Base-by-base conservation (phyloP, 2,113 vertebrate genomes). In the Sinosuthora webbiana region DNA sequence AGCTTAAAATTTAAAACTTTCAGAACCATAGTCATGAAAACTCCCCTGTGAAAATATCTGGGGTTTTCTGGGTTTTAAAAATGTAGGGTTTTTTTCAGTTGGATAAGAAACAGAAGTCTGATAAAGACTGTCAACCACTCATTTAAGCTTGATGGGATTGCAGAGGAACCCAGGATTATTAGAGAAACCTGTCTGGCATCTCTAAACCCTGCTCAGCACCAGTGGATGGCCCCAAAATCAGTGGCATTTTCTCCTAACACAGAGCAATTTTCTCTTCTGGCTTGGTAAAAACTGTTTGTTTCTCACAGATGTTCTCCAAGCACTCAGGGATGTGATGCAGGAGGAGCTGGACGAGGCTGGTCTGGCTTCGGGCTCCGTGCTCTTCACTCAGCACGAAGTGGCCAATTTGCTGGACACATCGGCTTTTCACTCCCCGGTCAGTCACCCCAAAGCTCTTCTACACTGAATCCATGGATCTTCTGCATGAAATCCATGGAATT, bases 371-470 rank as follows among this genome's bases (percentile, higher is more conserved):
- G 97, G 76, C 55, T 98, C 98, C 13, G 83, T 99, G 79, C 98
- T 98, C 94, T 99, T 99, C 92, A 98, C 98, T 6, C 98, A 99
- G 87, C 98, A 98, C 0, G 98, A 99, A 97, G 98, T 98, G 74
- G 98, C 99, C 68, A 99, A 96, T 87, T 95, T 99, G 95, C 98
- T 99, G 98, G 99, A 99, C 81, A 99, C 98, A 0, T 99, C 99
- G 0, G 99, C 99, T 87, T 99, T 99, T 88, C 98, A 99, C 76
- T 99, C 99, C 15, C 98, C 79, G 35, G 98, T 99, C 95, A 98
- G 98, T 89, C 30, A 33, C 63, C 35, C 37, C 67, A 75, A 8
- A 1, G 1, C 31, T 59, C 28, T 37, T 68, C 73, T 41, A 2
- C 59, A 19, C 3, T 30, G 33, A 80, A 64, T 76, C 35, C 73